phyloP scores from a whole-genome alignment of 2,888 invertebrate genomes.

The Rhabditophanes sp. region DNA sequence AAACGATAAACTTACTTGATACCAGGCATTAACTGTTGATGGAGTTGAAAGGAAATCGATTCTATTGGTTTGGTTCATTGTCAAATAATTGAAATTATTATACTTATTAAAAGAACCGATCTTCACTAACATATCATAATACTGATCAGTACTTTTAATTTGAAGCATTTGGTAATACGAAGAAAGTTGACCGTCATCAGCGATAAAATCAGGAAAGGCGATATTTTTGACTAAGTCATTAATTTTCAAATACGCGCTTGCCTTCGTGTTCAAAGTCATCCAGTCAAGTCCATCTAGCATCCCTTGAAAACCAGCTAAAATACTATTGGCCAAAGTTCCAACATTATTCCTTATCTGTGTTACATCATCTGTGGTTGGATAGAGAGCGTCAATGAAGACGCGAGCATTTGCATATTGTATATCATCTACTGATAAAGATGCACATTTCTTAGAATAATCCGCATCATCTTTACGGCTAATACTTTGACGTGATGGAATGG shows the following conservation, averaged over 20 bases:
- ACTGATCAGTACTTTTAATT: conserved; percentile 15
- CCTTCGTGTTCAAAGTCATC: conserved; percentile 25
- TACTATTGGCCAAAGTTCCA: conserved; percentile 1
- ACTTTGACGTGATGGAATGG: neutral
- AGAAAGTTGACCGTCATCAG: conserved; percentile 17
- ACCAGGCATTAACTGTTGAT: conserved; percentile 9
- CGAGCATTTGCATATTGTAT: conserved; percentile 31
- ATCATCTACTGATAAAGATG: conserved; percentile 15
- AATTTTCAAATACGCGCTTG: conserved; percentile 29
- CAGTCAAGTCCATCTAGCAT: conserved; percentile 29
- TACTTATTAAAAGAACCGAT: neutral
- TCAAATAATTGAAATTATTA: conserved; percentile 52
- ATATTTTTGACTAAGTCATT: conserved; percentile 32
- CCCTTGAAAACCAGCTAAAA: conserved; percentile 20
- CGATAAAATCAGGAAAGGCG: conserved; percentile 30
- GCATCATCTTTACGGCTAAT: neutral
- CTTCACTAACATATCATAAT: conserved; percentile 3
- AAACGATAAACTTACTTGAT: conserved; percentile 5
- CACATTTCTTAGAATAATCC: conserved; percentile 13
- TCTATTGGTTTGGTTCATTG: conserved; percentile 85
- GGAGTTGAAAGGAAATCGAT: conserved; percentile 7
- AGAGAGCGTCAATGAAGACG: conserved; percentile 27
- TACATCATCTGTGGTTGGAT: conserved; percentile 14
- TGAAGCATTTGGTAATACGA: conserved; percentile 16
- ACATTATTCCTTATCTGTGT: conserved; percentile 20